phyloP scores from a whole-genome alignment of 2,113 vertebrate species.

The Microtus pennsylvanicus region DNA sequence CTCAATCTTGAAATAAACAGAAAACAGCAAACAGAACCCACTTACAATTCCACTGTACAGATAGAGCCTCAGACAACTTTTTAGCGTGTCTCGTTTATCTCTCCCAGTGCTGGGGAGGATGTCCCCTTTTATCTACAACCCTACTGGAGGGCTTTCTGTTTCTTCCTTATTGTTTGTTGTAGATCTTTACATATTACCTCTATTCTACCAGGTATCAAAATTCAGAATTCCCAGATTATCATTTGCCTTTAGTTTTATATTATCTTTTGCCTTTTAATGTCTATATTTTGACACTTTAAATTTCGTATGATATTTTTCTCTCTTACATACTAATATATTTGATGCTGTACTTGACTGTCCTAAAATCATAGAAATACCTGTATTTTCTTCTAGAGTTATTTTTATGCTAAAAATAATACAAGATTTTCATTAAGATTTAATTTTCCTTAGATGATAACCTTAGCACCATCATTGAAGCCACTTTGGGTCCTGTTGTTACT shows the following conservation, averaged over 20 bases:
- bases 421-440: neutral
- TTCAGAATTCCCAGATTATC: neutral
- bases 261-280: neutral
- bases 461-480: neutral
- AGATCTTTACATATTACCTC: neutral
- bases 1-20: conserved; percentile 48
- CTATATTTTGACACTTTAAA: conserved; percentile 6
- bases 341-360: neutral
- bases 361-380: neutral
- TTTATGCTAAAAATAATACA: neutral
- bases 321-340: neutral
- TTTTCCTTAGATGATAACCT: neutral
- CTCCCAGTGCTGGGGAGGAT: neutral
- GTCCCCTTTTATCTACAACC: neutral
- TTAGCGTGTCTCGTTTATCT: neutral
- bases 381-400: neutral
- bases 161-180: neutral
- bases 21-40: conserved; percentile 37
- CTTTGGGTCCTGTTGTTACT: neutral
- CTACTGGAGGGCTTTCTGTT: neutral
- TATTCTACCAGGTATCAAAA: conserved; percentile 25
- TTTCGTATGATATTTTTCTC: neutral
- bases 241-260: conserved; percentile 34
- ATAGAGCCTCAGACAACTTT: neutral
- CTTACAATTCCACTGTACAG: neutral